These are phyloP conservation scores for Amblyjoppa proteus DNA, from an alignment of 2,888 invertebrate species.

Conservation along the genomic window DNA sequence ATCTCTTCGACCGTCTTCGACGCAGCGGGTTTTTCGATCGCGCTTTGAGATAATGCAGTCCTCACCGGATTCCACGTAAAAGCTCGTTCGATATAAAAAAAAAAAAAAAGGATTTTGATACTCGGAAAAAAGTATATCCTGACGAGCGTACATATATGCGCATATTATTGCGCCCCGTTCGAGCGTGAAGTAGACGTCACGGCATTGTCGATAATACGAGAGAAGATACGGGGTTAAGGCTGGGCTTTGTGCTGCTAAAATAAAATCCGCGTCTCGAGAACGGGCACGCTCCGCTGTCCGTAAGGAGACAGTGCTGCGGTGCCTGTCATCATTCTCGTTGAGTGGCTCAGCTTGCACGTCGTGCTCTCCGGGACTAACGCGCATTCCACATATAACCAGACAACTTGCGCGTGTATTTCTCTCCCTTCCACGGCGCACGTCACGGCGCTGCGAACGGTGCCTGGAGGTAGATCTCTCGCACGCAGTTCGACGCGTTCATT, in stretches of 20 bases:
- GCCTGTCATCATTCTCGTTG: slow-evolving; percentile 81
- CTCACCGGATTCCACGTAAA: slow-evolving; percentile 48
- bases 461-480: slow-evolving; percentile 1
- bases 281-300: slow-evolving; percentile 36
- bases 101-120: background rate
- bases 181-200: background rate
- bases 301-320: slow-evolving; percentile 70
- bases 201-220: slow-evolving; percentile 24
- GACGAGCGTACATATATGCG: background rate
- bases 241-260: slow-evolving; percentile 25
- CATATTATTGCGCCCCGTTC: background rate
- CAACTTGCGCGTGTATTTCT: slow-evolving; percentile 40
- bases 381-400: slow-evolving; percentile 71
- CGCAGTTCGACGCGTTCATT: background rate
- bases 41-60: slow-evolving; percentile 73
- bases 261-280: slow-evolving; percentile 56
- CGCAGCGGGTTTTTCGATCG: slow-evolving; percentile 55
- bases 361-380: slow-evolving; percentile 68
- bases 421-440: slow-evolving; percentile 26
- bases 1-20: slow-evolving; percentile 36
- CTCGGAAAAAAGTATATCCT: slow-evolving; percentile 2
- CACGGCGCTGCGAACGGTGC: slow-evolving; percentile 6
- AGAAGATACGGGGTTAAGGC: slow-evolving; percentile 17
- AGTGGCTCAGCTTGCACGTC: slow-evolving; percentile 82
- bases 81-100: slow-evolving; percentile 13